Base-by-base conservation (phyloP, 2,888 invertebrate species). In the Epirrita christyi region DNA sequence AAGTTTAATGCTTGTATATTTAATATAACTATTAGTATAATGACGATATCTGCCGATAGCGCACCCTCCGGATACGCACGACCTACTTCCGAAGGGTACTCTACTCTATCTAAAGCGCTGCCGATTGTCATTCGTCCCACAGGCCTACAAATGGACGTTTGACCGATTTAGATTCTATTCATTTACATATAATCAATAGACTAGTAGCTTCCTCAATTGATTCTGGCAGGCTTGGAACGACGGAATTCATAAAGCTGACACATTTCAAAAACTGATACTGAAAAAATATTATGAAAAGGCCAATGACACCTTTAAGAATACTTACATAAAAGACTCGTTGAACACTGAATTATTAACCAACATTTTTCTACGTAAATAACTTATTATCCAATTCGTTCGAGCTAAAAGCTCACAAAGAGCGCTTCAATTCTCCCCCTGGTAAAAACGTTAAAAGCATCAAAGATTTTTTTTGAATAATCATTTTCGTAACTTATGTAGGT, bases 11-110 rank as follows among this genome's bases (percentile, higher is more conserved):
- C 14, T 6, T n/a, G n/a, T n/a, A n/a, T n/a, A n/a, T n/a, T 5
- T 38, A 32, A 43, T 29, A 43, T 13, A 32, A 46, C 28, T 28
- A 47, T 29, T 28, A 40, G 28, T 13, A 8, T 32, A 32, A 45
- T 42, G 47, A 21, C 21, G 2, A 42, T 54, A 49, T 46, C 44
- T 38, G 36, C 11, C 9, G 59, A 84, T 81, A 82, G 76, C 73
- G 71, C 11, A 71, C 79, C 75, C 82, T 83, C 85, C 87, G 85
- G 86, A 86, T 82, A 86, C 82, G 78, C 78, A 77, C 82, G 88
- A 83, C 88, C 89, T 72, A 87, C 76, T 83, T 87, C 70, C 66
- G 55, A 59, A 62, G 60, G 63, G 61, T 67, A 55, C 60, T 53
- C 51, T 59, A 55, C 55, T 64, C 37, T 60, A 60, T 64, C 53